phyloP scores from a whole-genome alignment of 2,113 vertebrate genomes.

The Aphyosemion australe region DNA sequence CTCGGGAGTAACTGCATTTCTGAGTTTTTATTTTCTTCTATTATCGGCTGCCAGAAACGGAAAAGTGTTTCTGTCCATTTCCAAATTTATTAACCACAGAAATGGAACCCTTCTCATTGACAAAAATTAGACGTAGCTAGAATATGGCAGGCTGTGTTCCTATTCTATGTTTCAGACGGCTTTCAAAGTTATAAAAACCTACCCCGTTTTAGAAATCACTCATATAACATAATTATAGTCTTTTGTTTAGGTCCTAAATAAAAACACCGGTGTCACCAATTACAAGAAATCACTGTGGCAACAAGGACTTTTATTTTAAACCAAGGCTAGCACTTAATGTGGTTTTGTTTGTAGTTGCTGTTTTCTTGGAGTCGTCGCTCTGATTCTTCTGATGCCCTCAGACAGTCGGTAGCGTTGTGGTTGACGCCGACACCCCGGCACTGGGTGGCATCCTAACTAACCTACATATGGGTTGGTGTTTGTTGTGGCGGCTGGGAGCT shows the following conservation, averaged over 20 bases:
- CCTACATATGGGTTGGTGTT: conserved; percentile 66
- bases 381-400: conserved; percentile 35
- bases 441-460: conserved; percentile 67
- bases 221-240: conserved; percentile 39
- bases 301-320: conserved; percentile 1
- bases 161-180: conserved; percentile 21
- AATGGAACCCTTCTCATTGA: background rate
- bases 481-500: conserved; percentile 67
- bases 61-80: background rate
- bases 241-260: conserved; percentile 34
- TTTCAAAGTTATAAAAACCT: conserved; percentile 6
- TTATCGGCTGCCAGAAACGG: background rate
- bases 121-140: background rate
- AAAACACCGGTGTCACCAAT: conserved; percentile 30
- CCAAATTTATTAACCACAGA: background rate
- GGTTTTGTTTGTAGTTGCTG: conserved; percentile 37
- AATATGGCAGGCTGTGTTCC: background rate
- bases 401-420: conserved; percentile 48
- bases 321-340: conserved; percentile 23
- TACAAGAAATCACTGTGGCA: conserved; percentile 26
- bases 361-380: conserved; percentile 26
- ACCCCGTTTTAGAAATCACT: conserved; percentile 11
- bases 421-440: conserved; percentile 51
- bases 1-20: conserved; percentile 30
- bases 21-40: too few species aligned